Conservation (phyloP, 2,888 invertebrate species). For the Zonitis immaculata region DNA sequence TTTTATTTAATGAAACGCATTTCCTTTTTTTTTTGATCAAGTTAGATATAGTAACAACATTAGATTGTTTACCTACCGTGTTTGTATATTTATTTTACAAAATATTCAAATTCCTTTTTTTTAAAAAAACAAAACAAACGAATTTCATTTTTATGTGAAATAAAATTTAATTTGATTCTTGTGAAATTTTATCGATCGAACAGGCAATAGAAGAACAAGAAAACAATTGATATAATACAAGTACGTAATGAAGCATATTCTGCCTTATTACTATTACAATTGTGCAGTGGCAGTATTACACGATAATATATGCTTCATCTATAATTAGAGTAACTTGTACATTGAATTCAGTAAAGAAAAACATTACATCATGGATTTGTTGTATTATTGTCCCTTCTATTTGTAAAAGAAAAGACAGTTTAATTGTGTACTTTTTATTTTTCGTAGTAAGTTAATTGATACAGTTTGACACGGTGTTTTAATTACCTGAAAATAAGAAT, state of each 20-base stretch:
- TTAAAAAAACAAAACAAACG: no score
- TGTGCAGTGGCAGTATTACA: slow-evolving; percentile 26
- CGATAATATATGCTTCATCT: slow-evolving; percentile 26
- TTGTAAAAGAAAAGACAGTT: no score
- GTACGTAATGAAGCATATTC: slow-evolving; percentile 23
- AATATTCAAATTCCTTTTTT: slow-evolving; percentile 6
- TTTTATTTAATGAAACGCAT: slow-evolving; percentile 23
- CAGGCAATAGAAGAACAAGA: slow-evolving; percentile 17
- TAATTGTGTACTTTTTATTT: no score
- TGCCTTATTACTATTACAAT: slow-evolving; percentile 25
- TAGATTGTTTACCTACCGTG: slow-evolving; percentile 20
- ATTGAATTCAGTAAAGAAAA: slow-evolving; percentile 24
- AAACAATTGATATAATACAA: slow-evolving; percentile 15
- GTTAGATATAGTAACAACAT: slow-evolving; percentile 11
- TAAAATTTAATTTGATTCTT: slow-evolving; percentile 5
- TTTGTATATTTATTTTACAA: slow-evolving; percentile 17
- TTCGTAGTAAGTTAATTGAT: no score
- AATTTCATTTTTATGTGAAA: slow-evolving; percentile 14
- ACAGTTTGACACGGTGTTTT: no score
- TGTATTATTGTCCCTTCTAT: neutral
- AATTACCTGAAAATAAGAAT: no score
- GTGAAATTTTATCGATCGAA: slow-evolving; percentile 10
- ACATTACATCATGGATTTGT: neutral
- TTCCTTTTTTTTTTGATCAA: slow-evolving; percentile 20
- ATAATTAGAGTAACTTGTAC: slow-evolving; percentile 27